These are phyloP conservation scores for Chitala chitala DNA, from an alignment of 2,113 vertebrate genomes.

Conservation along the genomic window DNA sequence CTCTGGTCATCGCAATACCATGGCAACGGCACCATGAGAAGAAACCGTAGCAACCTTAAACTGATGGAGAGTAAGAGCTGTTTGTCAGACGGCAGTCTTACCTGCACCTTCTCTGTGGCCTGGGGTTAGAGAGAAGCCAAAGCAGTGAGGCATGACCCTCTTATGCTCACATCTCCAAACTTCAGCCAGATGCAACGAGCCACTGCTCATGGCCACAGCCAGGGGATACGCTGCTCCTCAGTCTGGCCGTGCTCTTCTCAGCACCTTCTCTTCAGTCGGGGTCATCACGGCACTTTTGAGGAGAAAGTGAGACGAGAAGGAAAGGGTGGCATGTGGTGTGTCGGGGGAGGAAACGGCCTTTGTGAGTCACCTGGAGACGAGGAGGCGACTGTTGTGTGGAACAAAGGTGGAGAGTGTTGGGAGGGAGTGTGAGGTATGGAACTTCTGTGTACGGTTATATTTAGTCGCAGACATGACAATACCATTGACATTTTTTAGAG, in stretches of 20 bases:
- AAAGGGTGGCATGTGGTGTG: not conserved
- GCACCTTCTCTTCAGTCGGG: not conserved
- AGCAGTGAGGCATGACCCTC: not conserved
- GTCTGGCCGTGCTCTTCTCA: too few relatives aligned
- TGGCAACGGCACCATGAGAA: too few relatives aligned
- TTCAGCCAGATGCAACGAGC: not conserved
- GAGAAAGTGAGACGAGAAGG: too few relatives aligned
- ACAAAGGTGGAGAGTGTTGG: not conserved
- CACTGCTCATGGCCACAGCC: not conserved
- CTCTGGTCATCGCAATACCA: too few relatives aligned
- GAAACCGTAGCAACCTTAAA: too few relatives aligned
- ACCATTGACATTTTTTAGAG: not conserved
- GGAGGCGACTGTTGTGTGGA: not conserved
- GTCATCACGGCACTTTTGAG: not conserved
- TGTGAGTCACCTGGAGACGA: conserved; percentile 11
- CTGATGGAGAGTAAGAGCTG: too few relatives aligned
- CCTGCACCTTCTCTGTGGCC: too few relatives aligned
- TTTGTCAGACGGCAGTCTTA: too few relatives aligned
- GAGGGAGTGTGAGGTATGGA: not conserved
- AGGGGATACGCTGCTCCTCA: too few relatives aligned
- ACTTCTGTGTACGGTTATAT: not conserved
- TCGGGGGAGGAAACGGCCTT: not conserved
- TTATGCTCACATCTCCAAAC: not conserved
- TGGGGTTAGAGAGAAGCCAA: too few relatives aligned
- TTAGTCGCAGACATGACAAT: not conserved